Base-by-base conservation (phyloP, 2,888 invertebrate species). In the Leistus spinibarbis region DNA sequence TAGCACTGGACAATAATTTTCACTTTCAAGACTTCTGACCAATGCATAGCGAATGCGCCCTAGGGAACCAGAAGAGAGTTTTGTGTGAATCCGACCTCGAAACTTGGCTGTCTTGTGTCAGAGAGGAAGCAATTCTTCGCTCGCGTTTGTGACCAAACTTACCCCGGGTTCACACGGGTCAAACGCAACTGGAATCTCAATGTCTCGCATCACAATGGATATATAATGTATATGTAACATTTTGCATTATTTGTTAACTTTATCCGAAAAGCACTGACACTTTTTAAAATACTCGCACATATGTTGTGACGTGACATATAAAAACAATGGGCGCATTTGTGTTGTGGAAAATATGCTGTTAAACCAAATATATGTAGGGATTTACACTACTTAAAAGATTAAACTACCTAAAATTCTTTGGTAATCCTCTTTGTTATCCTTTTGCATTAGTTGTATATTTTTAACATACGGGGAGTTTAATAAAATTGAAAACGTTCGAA, bases 81-180 rank as follows among this genome's bases (percentile, higher is more conserved):
- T 54, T 54, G 68, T 23, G 68, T 7, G 40, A 40, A 54, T 68
- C 22, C 62, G 70, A 63, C 53, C 54, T 62, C 62, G 70, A 70
- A 70, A 54, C 63, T 70, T 62, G 70, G 13, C 40, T 40, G 40
- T 40, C 40, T 54, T 70, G 62, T 53, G 70, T 63, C 70, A 63
- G 53, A 40, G 40, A 16, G 70, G 56, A 10, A 10, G 56, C 54
- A 62, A 54, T 70, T 70, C 70, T 70, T 63, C 63, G 70, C 54
- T 60, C 70, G 22, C 68, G 56, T 16, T 56, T 17, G 66, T 53
- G 40, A 20, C n/a, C n/a, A n/a, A n/a, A 10, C 60, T 60, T 27
- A 27, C 60, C 54, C n/a, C n/a, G 3, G 10, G 17, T 54, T 16
- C 16, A 16, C 70, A 22, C 22, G 60, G 70, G 62, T 70, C 69